Evolutionary conservation across 64 coral and sea anemone species (phyloP).

Genomic region (Astreopora myriophthalma): DNA sequence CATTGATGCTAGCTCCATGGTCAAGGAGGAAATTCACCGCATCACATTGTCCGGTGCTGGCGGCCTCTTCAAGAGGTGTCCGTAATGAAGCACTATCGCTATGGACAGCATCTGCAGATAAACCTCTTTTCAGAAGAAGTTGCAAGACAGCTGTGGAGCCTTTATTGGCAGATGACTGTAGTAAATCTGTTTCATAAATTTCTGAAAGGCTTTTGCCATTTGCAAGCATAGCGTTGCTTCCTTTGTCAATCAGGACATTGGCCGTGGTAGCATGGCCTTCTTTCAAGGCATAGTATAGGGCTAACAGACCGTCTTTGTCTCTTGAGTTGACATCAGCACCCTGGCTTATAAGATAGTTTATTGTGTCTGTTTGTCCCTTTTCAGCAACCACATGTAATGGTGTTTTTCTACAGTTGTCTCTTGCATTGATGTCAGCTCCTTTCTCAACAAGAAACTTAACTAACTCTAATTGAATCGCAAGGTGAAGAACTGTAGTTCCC

Average conservation of each 20-base stretch:
- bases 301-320: not conserved
- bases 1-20: not conserved
- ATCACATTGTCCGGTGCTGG: not conserved
- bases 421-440: not conserved
- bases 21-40: not conserved
- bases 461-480: not conserved
- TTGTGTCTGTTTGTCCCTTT: slow-evolving; percentile 7
- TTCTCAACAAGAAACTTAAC: not conserved
- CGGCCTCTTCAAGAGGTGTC: not conserved
- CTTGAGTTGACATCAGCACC: slow-evolving; percentile 12
- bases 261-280: not conserved
- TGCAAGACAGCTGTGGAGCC: not conserved
- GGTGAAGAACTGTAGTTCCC: not conserved
- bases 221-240: not conserved
- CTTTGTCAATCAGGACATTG: slow-evolving; percentile 6
- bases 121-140: not conserved
- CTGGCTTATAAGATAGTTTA: not conserved
- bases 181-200: slow-evolving; percentile 1
- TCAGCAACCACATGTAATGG: slow-evolving; percentile 10
- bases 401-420: not conserved
- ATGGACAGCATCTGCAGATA: not conserved
- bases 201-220: not conserved
- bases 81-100: not conserved
- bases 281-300: not conserved
- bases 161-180: not conserved